Evolutionary conservation across 2,888 invertebrate species (phyloP), one percentile per base, ranked within the genome.

Genomic region (Lottia gigantea): DNA sequence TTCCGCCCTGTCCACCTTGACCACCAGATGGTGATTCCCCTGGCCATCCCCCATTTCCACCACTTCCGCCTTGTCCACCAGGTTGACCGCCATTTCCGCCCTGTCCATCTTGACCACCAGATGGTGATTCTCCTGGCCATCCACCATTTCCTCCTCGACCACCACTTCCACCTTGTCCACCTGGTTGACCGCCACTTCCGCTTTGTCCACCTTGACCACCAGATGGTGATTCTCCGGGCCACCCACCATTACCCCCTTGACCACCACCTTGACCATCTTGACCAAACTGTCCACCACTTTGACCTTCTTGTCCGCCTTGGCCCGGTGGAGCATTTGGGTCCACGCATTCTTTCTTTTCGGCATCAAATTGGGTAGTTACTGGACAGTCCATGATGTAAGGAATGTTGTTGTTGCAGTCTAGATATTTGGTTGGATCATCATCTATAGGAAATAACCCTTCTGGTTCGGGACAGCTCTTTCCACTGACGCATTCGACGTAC

Each of bases 291-390:
- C 55, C 55, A 2, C 55, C 55, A 11, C 23, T 19, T 23, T 14
- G 19, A 23, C 55, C 55, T 2, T 19, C 23, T 23, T 55, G 19
- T 55, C 55, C 55, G 1, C 19, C 55, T 55, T 55, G 55, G 14
- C 55, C 19, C 8, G 55, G 23, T 55, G 23, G 55, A 55, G 55
- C 55, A 55, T 55, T 55, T 55, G 55, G 55, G 15, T 55, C 55
- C 23, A 55, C 19, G 55, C 55, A 55, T 23, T 23, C 19, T 55
- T 55, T 55, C 23, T 55, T 23, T 19, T 19, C 55, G 55, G 55
- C 55, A 15, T 55, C 23, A 4, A 55, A 55, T 23, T 55, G 19
- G 3, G 55, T 55, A 12, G 55, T 55, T 55, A 23, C 12, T 55
- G 55, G 55, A 23, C 55, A 55, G 6, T 23, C 15, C 55, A 55